Conservation (phyloP, 2,113 vertebrate genomes). For the Perca flavescens region DNA sequence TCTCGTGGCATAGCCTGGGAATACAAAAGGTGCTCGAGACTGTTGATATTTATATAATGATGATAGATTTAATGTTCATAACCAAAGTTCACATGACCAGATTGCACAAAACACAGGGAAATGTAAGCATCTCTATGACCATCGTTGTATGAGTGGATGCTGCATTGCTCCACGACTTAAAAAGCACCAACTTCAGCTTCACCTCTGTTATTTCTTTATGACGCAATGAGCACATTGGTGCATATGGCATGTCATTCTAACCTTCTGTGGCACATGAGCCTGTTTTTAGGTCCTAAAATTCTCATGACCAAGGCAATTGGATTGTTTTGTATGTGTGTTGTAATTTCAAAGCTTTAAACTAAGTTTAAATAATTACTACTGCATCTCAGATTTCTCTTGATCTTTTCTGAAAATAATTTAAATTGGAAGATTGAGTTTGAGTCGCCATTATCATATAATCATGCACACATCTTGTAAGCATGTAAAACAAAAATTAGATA, state of each 20-base stretch:
- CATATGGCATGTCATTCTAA: background rate
- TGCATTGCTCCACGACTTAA: background rate
- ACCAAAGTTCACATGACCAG: background rate
- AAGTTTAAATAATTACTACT: background rate
- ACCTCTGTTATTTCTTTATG: background rate
- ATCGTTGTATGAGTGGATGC: background rate
- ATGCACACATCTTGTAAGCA: background rate
- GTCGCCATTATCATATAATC: background rate
- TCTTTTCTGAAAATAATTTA: background rate
- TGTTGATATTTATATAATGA: background rate
- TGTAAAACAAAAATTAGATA: background rate
- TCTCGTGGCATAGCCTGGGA: background rate
- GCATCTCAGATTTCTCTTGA: background rate
- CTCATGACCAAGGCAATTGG: background rate
- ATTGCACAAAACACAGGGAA: background rate
- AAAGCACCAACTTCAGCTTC: background rate
- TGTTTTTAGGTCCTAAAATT: background rate
- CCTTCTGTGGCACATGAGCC: background rate
- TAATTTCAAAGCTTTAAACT: background rate
- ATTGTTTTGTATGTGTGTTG: background rate
- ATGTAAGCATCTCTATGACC: constrained; percentile 1
- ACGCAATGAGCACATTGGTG: background rate
- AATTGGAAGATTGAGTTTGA: background rate
- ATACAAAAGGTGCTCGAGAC: background rate
- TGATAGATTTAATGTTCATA: constrained; percentile 2